These are phyloP conservation scores for Luperina nickerlii DNA, from an alignment of 2,888 invertebrate species.

Conservation along the genomic window DNA sequence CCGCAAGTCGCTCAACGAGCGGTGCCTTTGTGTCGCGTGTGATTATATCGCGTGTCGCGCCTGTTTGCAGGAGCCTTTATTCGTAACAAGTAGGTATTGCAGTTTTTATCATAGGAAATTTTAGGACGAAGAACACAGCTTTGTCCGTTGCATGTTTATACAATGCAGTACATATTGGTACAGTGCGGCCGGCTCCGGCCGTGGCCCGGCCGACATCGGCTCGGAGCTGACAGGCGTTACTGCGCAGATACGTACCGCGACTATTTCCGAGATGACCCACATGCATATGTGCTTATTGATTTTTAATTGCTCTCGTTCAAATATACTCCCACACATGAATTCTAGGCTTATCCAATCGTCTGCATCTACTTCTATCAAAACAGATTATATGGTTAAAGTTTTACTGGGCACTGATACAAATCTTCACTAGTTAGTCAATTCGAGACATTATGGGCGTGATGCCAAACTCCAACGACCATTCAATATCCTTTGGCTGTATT, in stretches of 20 bases:
- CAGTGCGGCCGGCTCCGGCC: slow-evolving; percentile 25
- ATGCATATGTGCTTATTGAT: slow-evolving; percentile 65
- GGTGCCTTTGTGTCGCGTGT: too few relatives aligned
- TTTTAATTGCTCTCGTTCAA: slow-evolving; percentile 62
- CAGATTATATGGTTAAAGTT: slow-evolving; percentile 28
- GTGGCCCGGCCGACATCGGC: slow-evolving; percentile 57
- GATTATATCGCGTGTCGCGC: too few relatives aligned
- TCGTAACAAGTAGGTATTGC: background rate
- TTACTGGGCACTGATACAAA: slow-evolving; percentile 36
- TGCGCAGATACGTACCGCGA: slow-evolving; percentile 61
- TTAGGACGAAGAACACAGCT: slow-evolving; percentile 33
- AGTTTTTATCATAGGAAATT: slow-evolving; percentile 1
- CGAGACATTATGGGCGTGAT: slow-evolving; percentile 42
- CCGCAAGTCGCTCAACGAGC: too few relatives aligned
- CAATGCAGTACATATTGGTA: slow-evolving; percentile 34
- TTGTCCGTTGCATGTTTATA: slow-evolving; percentile 24
- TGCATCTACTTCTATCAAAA: slow-evolving; percentile 1
- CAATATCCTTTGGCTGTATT: slow-evolving; percentile 54
- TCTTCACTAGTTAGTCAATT: slow-evolving; percentile 39
- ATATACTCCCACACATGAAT: slow-evolving; percentile 40
- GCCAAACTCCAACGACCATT: slow-evolving; percentile 57
- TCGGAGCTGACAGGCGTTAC: slow-evolving; percentile 54
- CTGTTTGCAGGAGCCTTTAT: background rate
- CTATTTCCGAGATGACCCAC: slow-evolving; percentile 65
- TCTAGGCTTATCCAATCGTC: slow-evolving; percentile 17